A percentile compares a stretch with the other conserved stretches of the same genome.
Evolutionary conservation across 2,113 vertebrate genomes (phyloP).

Genomic region (Bubo scandiacus): DNA sequence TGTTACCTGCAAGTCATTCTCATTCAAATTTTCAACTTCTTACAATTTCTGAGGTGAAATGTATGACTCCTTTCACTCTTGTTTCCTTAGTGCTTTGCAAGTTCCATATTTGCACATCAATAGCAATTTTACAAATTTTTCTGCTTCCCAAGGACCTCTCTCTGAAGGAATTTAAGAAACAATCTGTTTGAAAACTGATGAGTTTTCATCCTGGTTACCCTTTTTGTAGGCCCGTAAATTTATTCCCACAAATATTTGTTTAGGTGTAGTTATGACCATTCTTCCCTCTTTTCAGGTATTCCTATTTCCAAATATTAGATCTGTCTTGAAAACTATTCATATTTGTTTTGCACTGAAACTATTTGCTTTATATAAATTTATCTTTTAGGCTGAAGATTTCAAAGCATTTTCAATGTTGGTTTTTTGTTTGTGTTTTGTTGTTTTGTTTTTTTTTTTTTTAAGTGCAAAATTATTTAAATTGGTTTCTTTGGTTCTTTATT

Average conservation of each 20-base stretch:
- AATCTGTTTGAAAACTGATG: background rate
- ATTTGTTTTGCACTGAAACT: conserved; percentile 1
- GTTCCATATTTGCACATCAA: background rate
- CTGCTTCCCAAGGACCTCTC: background rate
- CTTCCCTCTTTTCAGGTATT: background rate
- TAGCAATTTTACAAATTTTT: background rate
- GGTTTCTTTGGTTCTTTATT: background rate
- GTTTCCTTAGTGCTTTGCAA: background rate
- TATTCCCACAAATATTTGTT: background rate
- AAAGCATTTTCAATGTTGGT: background rate
- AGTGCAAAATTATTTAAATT: conserved; percentile 23
- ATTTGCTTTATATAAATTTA: background rate
- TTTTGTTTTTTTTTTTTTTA: background rate
- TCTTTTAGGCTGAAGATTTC: background rate
- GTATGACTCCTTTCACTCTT: background rate
- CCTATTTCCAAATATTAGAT: background rate
- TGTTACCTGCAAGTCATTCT: background rate
- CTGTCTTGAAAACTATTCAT: background rate
- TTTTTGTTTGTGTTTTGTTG: no score
- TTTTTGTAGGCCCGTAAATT: background rate
- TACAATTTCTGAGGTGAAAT: background rate
- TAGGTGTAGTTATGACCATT: background rate
- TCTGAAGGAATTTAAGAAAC: background rate
- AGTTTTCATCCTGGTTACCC: background rate
- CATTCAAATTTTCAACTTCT: background rate